These are phyloP conservation scores for Aporrectodea caliginosa DNA, from an alignment of 1,140 invertebrate species.

Conservation along the genomic window DNA sequence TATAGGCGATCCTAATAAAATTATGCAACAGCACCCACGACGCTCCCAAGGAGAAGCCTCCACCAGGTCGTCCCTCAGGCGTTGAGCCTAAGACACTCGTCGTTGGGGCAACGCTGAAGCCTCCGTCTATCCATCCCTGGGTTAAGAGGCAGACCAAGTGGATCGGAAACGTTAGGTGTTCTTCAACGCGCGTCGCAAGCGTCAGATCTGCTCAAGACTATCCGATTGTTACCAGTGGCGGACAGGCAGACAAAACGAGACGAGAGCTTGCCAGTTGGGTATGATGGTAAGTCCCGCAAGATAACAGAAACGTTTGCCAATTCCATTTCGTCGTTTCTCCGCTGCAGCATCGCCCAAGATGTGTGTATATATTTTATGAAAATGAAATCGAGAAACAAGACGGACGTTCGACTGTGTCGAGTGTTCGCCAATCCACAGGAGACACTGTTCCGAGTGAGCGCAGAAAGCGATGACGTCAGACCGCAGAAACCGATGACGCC, in stretches of 20 bases:
- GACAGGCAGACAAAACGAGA: neutral
- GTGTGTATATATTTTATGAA: no score
- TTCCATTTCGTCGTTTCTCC: neutral
- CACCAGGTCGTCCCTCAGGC: neutral
- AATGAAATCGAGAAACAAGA: no score
- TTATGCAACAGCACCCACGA: neutral
- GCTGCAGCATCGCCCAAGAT: no score
- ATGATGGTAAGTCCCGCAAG: neutral
- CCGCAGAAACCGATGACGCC: no score
- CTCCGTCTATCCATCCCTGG: neutral
- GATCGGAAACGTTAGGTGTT: no score
- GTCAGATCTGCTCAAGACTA: neutral
- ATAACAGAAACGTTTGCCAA: neutral
- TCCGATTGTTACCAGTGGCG: neutral
- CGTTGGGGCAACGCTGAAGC: no score
- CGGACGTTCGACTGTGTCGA: no score
- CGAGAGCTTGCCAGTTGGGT: neutral
- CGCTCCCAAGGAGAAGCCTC: neutral
- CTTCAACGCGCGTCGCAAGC: neutral
- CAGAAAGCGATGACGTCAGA: no score
- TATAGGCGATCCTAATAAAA: neutral
- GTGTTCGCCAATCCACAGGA: no score
- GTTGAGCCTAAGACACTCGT: no score
- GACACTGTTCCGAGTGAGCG: no score
- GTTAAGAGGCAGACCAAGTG: neutral